Conservation (phyloP, 2,797 vertebrate genomes). For the Lateolabrax maculatus region DNA sequence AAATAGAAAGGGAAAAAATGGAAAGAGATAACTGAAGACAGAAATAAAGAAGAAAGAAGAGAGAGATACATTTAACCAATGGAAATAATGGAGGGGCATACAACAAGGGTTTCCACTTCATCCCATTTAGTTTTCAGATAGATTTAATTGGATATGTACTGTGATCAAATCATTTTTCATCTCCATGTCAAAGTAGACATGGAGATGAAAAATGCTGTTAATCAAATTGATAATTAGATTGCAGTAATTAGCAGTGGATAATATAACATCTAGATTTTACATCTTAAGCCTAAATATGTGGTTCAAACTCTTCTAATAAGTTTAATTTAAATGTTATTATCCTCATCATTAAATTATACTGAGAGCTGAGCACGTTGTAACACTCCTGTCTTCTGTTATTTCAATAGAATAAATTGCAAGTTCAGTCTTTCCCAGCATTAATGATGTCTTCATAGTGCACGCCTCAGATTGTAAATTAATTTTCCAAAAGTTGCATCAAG, state of each 20-base stretch:
- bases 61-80: slow-evolving; percentile 10
- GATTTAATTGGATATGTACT: slow-evolving; percentile 8
- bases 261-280: neutral
- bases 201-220: neutral
- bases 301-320: neutral
- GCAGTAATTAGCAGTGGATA: neutral
- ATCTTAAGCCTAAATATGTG: neutral
- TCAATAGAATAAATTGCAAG: neutral
- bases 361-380: neutral
- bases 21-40: slow-evolving; percentile 11
- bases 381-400: neutral
- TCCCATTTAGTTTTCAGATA: neutral
- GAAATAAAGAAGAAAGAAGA: slow-evolving; percentile 6
- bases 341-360: neutral
- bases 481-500: neutral
- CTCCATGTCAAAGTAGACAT: neutral
- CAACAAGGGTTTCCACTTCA: neutral
- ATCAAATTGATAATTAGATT: neutral
- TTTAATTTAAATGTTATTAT: neutral
- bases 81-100: slow-evolving; percentile 4
- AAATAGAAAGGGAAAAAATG: slow-evolving; percentile 47
- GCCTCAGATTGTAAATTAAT: neutral
- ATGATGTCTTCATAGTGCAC: too few species aligned
- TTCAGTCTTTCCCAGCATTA: neutral
- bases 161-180: too few species aligned